These are phyloP conservation scores for Leiothrix lutea DNA, from an alignment of 2,113 vertebrate species.

Conservation along the genomic window DNA sequence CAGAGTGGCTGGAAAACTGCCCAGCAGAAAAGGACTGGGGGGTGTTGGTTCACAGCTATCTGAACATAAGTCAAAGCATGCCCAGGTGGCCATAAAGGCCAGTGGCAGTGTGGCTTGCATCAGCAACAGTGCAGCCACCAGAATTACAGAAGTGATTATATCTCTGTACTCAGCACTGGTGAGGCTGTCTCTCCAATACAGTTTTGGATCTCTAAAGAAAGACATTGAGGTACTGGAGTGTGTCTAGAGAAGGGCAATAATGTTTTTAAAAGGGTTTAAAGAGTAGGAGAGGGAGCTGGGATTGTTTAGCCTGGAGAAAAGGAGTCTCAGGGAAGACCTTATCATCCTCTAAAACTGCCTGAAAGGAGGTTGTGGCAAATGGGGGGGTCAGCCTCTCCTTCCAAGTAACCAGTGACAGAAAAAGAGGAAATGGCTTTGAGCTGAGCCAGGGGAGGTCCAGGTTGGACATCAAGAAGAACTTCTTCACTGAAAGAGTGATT, in stretches of 20 bases:
- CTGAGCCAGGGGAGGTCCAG: background rate
- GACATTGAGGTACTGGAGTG: too few species aligned
- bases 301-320: background rate
- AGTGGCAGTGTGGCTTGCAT: background rate
- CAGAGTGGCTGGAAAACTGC: background rate
- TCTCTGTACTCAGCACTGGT: background rate
- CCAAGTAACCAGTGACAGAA: background rate
- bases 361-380: background rate
- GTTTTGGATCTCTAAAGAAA: background rate
- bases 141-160: background rate
- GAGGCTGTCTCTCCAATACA: background rate
- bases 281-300: background rate
- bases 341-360: background rate
- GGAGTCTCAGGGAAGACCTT: background rate
- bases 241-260: background rate
- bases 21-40: fast-evolving
- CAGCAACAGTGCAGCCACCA: background rate
- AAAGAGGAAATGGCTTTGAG: background rate
- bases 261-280: background rate
- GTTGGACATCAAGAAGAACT: background rate
- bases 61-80: background rate
- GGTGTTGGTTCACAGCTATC: background rate
- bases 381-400: background rate
- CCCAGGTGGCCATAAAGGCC: background rate
- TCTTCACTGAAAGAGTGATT: background rate